Base-by-base conservation (phyloP, 2,797 vertebrate species). In the Masticophis lateralis region DNA sequence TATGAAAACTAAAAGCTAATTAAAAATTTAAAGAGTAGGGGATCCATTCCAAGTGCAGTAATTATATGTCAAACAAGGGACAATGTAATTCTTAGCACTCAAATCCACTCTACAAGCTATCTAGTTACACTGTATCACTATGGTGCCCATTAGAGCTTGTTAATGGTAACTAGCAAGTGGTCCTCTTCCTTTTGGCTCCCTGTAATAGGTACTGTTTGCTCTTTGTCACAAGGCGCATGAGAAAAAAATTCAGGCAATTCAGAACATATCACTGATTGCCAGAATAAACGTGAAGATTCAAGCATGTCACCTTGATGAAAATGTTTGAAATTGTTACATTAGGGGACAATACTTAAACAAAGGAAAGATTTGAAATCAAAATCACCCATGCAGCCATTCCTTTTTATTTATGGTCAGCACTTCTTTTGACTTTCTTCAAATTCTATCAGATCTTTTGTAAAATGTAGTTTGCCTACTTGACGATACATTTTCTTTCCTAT, bases 71-170 rank as follows among this genome's bases (percentile, higher is more conserved):
- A 91, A 95, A 94, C 94, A 95, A 96, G 74, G 95, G 96, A 94
- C 96, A 97, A 93, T 96, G 96, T 96, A 97, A 97, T 97, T 97
- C 98, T 98, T 97, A 98, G 98, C 97, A 95, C 97, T 98, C 97
- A 98, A 98, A 98, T 94, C 96, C 92, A 96, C 95, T 95, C 90
- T 88, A 93, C 91, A 94, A 92, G 96, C 96, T 98, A 98, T 98
- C 98, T 97, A 96, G 98, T 98, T 98, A 98, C 95, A 96, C 96
- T 97, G 98, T 97, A 98, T 98, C 98, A 98, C 97, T 97, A 95
- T 92, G 94, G 97, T 97, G 97, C 98, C 98, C 98, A 98, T 98
- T 98, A 98, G 97, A 93, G 96, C 94, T 98, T 97, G 96, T 98
- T 97, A 97, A 98, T 97, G 98, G 97, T 96, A 98, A 97, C 97